Percentiles rank a stretch among this genome's conserved stretches.
These are phyloP conservation scores for Hydrolagus colliei DNA, from an alignment of 2,797 vertebrate species.

Conservation along the genomic window DNA sequence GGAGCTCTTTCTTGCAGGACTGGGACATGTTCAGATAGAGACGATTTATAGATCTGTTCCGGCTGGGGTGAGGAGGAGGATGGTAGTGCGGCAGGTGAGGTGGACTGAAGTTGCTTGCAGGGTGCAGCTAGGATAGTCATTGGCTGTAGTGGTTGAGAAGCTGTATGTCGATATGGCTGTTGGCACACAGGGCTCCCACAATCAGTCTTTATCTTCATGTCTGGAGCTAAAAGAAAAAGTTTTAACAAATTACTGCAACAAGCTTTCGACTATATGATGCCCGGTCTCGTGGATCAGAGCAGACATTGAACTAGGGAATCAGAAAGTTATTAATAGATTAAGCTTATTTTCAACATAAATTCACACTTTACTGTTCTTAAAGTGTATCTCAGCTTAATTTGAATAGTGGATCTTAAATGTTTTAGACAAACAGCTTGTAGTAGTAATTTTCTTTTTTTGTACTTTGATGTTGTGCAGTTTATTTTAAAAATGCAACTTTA, in stretches of 20 bases:
- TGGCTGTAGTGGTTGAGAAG: constrained; percentile 59
- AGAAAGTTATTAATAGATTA: background rate
- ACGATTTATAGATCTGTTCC: constrained; percentile 45
- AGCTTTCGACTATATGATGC: background rate
- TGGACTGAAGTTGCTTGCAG: constrained; percentile 45
- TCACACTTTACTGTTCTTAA: background rate
- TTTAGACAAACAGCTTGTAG: background rate
- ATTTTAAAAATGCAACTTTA: too few species aligned
- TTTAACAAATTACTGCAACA: constrained; percentile 10
- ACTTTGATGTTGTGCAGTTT: too few species aligned
- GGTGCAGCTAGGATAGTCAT: constrained; percentile 58
- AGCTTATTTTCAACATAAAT: background rate
- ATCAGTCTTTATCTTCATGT: constrained; percentile 56
- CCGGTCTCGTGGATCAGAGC: background rate
- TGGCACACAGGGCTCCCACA: constrained; percentile 62
- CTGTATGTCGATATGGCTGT: constrained; percentile 35
- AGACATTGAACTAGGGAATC: too few species aligned
- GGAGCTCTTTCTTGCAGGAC: constrained; percentile 68
- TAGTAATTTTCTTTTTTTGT: too few species aligned
- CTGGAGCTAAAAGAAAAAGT: constrained; percentile 54
- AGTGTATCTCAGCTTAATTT: background rate
- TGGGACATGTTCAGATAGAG: constrained; percentile 50
- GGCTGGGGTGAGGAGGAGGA: constrained; percentile 54
- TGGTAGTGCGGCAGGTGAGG: constrained; percentile 42
- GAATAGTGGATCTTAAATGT: background rate